Base-by-base conservation (phyloP, 2,888 invertebrate species). In the Mechanitis mazaeus region DNA sequence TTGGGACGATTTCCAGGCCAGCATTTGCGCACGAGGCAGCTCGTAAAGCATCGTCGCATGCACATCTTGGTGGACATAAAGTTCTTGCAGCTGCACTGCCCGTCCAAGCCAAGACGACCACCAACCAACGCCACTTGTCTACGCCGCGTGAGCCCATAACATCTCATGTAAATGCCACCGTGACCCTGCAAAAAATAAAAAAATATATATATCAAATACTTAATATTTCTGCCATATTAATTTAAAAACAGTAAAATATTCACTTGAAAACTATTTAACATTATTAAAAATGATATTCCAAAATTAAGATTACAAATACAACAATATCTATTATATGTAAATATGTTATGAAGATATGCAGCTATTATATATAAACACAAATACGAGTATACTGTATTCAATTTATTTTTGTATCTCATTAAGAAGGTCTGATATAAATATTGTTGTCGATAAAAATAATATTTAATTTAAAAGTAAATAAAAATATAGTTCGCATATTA, bases 1-100 rank as follows among this genome's bases (percentile, higher is more conserved):
- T 96, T 65, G 97, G 97, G 60, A 97, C 95, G 72, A 95, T 94
- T 80, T 95, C 95, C 69, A 97, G 92, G 66, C 93, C 93, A 60
- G 95, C 95, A 75, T 93, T 93, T 70, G 94, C 93, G 83, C 97
- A 97, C 69, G 93, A 92, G 38, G 95, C 94, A 64, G 93, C 92
- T 68, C 95, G 92, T 69, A 93, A 88, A 58, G 94, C 93, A 81
- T 96, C 96, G 90, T 94, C 93, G 91, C 97, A 97, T 68, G 92
- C 91, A 83, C 97, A 97, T 73, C 94, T 93, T 63, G 93, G 92
- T 56, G 96, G 96, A 80, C 97, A 97, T 68, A 95, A 92, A 63
- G 93, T 93, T 73, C 90, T 88, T 65, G 91, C 91, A 54, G 90
- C 76, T 60, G 84, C 85, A 71, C 92, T 86, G 90, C 91, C 88